Base-by-base conservation (phyloP, 2,888 invertebrate species). In the Leucophenga maculata region DNA sequence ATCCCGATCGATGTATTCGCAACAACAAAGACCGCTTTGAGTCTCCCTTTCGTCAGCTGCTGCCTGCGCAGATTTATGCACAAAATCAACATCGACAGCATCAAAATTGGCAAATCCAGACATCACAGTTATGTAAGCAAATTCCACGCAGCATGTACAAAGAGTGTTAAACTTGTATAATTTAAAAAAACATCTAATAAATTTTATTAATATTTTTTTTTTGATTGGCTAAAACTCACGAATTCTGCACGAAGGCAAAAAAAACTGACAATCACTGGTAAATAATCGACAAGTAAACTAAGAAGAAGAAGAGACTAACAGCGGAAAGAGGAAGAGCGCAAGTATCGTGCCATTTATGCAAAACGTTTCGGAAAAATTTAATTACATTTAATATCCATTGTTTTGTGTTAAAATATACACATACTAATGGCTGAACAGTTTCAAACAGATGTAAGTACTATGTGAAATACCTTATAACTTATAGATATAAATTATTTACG, bases 1-100 rank as follows among this genome's bases (percentile, higher is more conserved):
- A 70, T 90, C 85, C 22, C 85, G 82, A 78, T 90, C 90, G 73
- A 90, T 88, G 82, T 91, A 92, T 86, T 92, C 91, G 83, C 92
- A 92, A 79, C 91, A 92, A 80, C 91, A 91, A 75, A 91, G 87
- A 0, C n/a, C 66, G 16, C 85, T 75, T 71, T 79, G 79, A 14
- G 79, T 73, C 18, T 74, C 71, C 16, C 69, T 72, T 26, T 72
- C 74, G 48, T 71, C 70, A 6, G 48, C 68, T 26, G 31, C 59
- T n/a, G 57, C 32, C 4, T 26, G 32, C 62, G 71, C 57, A 70
- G 6, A 65, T 62, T 6, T 73, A 72, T 68, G 73, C 66, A n/a
- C 31, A 59, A 79, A 69, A 71, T 74, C 75, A 65, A 75, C 67
- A 64, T 60, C 73, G 73, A 72, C 67, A n/a, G 20, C 48, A 31